These are phyloP conservation scores for Chironex yamaguchii DNA, from an alignment of 30 jellyfish, hydroid and myxozoan genomes.

Conservation along the genomic window DNA sequence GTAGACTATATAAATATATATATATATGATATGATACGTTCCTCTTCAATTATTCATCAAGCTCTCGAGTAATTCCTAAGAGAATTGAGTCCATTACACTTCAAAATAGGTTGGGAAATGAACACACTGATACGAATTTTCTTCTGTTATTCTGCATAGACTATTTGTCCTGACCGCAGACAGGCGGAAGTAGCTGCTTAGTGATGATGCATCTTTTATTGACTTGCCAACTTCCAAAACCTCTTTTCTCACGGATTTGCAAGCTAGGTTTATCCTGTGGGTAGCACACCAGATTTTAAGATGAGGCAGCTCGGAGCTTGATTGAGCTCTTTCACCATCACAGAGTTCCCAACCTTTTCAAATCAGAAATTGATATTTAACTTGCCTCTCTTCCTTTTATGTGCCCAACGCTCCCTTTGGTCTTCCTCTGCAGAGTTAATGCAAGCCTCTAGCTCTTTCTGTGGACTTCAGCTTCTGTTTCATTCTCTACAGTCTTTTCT, in stretches of 20 bases:
- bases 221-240: slow-evolving; percentile 22
- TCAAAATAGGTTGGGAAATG: slow-evolving; percentile 26
- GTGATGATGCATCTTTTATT: slow-evolving; percentile 24
- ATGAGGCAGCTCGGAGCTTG: slow-evolving; percentile 30
- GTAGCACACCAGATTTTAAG: slow-evolving; percentile 56
- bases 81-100: slow-evolving; percentile 38
- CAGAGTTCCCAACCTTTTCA: slow-evolving; percentile 42
- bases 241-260: slow-evolving; percentile 54
- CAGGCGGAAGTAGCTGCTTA: slow-evolving; percentile 35
- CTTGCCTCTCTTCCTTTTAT: too few relatives aligned
- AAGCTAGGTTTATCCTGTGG: slow-evolving; percentile 52
- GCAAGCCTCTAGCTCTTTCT: too few relatives aligned
- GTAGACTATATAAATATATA: too few relatives aligned
- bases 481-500: too few relatives aligned
- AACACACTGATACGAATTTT: background rate
- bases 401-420: too few relatives aligned
- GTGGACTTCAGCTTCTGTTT: too few relatives aligned
- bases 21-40: too few relatives aligned
- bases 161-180: slow-evolving; percentile 31
- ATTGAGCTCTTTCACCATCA: background rate
- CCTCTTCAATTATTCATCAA: slow-evolving; percentile 44
- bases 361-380: too few relatives aligned
- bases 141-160: slow-evolving; percentile 15
- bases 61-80: slow-evolving; percentile 16
- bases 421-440: too few relatives aligned